A percentile compares a stretch with the other conserved stretches of the same genome.
Evolutionary conservation across 2,888 invertebrate genomes (phyloP).

Genomic region (Ichneumon xanthorius): DNA sequence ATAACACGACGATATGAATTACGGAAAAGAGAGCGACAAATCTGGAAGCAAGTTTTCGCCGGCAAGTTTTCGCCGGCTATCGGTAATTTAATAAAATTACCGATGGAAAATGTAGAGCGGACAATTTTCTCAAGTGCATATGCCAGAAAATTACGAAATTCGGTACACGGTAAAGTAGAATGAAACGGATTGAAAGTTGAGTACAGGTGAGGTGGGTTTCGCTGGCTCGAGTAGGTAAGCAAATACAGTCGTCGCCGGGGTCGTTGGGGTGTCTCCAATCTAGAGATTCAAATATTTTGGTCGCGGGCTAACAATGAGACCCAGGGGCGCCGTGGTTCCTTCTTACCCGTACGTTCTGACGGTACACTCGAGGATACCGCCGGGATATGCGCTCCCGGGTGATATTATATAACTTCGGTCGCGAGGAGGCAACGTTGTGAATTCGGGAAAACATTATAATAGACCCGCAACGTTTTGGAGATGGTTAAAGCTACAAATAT

Average conservation of each 20-base stretch:
- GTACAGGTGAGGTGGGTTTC: slow-evolving; percentile 10
- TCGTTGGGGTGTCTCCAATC: slow-evolving; percentile 45
- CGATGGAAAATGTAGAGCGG: neutral
- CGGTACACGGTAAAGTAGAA: slow-evolving; percentile 45
- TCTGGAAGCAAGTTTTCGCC: neutral
- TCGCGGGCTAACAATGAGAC: slow-evolving; percentile 48
- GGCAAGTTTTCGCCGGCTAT: neutral
- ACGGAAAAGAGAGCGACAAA: neutral
- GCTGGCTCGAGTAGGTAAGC: slow-evolving; percentile 6
- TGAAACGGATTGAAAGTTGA: slow-evolving; percentile 58
- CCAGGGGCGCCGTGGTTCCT: slow-evolving; percentile 63
- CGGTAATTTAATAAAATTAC: neutral
- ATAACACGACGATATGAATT: neutral
- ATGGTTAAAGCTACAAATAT: neutral
- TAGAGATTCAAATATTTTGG: slow-evolving; percentile 67
- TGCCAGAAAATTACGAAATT: slow-evolving; percentile 16
- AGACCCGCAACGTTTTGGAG: slow-evolving; percentile 8
- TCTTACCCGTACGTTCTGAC: slow-evolving; percentile 49
- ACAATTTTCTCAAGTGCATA: slow-evolving; percentile 39
- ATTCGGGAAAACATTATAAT: slow-evolving; percentile 16
- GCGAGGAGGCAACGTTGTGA: slow-evolving; percentile 20
- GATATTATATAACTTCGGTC: slow-evolving; percentile 10
- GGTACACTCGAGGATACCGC: slow-evolving; percentile 56
- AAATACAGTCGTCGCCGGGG: slow-evolving; percentile 17
- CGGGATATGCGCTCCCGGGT: slow-evolving; percentile 13